Conservation (phyloP, 2,888 invertebrate genomes). For the Zeuzera pyrina region DNA sequence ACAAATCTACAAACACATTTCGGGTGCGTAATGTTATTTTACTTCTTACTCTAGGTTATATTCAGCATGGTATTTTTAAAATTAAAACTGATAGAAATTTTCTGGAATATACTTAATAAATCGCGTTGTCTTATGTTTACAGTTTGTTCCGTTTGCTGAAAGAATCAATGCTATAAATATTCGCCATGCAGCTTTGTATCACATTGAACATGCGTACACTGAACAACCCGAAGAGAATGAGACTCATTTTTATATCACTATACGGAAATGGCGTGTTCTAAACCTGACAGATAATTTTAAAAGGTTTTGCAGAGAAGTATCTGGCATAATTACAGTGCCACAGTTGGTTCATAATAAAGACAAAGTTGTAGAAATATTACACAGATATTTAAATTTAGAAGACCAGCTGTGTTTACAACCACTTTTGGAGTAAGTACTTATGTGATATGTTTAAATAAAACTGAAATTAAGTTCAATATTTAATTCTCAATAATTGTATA, state of each 20-base stretch:
- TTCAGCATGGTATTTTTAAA: too few relatives aligned
- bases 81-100: too few relatives aligned
- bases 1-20: slow-evolving; percentile 84
- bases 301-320: slow-evolving; percentile 82
- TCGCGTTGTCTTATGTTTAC: slow-evolving; percentile 23
- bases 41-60: too few relatives aligned
- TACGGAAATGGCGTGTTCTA: slow-evolving; percentile 91
- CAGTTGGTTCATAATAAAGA: slow-evolving; percentile 88
- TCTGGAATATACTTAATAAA: slow-evolving; percentile 7
- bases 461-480: too few relatives aligned
- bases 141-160: slow-evolving; percentile 92
- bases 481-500: too few relatives aligned
- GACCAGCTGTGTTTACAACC: slow-evolving; percentile 85
- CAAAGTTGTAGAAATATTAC: slow-evolving; percentile 79
- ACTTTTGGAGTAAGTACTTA: slow-evolving; percentile 83
- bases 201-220: slow-evolving; percentile 84
- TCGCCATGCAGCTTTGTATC: slow-evolving; percentile 85
- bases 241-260: slow-evolving; percentile 85
- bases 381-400: slow-evolving; percentile 81
- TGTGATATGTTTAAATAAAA: too few relatives aligned
- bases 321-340: slow-evolving; percentile 84
- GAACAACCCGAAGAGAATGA: slow-evolving; percentile 78
- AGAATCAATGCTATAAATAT: slow-evolving; percentile 89
- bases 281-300: slow-evolving; percentile 89
- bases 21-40: slow-evolving; percentile 79